Evolutionary conservation across 2,113 vertebrate genomes (phyloP), one percentile per base, ranked within the genome.

Genomic region (Poeciliopsis turrubarensis): DNA sequence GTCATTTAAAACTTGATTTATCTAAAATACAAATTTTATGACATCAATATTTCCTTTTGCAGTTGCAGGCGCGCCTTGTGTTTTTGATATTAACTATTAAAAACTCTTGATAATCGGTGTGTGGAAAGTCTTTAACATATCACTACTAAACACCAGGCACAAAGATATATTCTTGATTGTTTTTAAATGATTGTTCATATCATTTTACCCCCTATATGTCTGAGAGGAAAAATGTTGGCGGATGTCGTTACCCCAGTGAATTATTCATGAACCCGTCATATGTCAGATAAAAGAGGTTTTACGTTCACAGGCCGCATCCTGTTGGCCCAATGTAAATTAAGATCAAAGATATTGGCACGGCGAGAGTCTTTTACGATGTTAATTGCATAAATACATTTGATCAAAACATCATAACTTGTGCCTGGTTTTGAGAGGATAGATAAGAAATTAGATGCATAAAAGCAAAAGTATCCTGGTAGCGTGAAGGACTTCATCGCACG

Each of bases 311-410:
- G 60, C 73, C 67, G 4, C 44, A 41, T 78, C 44, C n/a, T 63
- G 65, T 39, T 72, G 41, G 64, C 71, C 70, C 29, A 65, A 68
- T 14, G 75, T 73, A 37, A 80, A 80, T 68, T 77, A 4, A 78
- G 65, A 77, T 82, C 72, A 86, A 75, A 85, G 69, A 77, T 72
- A 69, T 77, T 68, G 75, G 68, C 25, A 62, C 66, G 66, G 72
- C 66, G 61, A 15, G 29, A 19, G 47, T 75, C 26, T 34, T 80
- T 79, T 65, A 77, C 68, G 37, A 81, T 66, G 66, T 29, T 61
- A 68, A 74, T 14, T 5, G 14, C 76, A 27, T 41, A 60, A 79
- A 82, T 82, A 78, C 13, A 83, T 75, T 75, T 64, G 0, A 71
- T 73, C 47, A 70, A 44, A 68, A 70, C 10, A 69, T 66, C 75